Percentiles rank a stretch among this genome's conserved stretches.
phyloP scores from a whole-genome alignment of 1,140 invertebrate species.

The Vanessa atalanta region DNA sequence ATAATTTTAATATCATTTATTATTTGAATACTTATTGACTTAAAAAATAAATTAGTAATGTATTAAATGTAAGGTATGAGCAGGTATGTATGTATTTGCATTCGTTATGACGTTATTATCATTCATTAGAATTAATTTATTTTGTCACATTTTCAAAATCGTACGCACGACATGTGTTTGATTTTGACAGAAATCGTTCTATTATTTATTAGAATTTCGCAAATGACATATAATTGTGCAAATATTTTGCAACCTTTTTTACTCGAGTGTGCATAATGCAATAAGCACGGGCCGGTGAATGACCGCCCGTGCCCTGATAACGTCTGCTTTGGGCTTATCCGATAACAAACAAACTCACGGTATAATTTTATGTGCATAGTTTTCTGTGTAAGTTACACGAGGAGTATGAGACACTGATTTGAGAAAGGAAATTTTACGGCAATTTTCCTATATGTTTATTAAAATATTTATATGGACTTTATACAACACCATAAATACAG shows the following conservation, averaged over 20 bases:
- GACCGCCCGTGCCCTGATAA: slow-evolving; percentile 56
- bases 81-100: too few relatives aligned
- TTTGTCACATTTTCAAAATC: too few relatives aligned
- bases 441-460: too few relatives aligned
- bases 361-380: background rate
- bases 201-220: background rate
- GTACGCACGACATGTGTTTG: background rate
- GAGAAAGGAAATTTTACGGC: background rate
- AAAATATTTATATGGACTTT: background rate
- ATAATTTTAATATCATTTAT: too few relatives aligned
- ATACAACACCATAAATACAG: background rate
- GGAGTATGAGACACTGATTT: background rate
- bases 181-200: background rate
- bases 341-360: slow-evolving; percentile 42
- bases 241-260: background rate
- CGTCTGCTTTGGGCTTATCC: slow-evolving; percentile 43
- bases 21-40: too few relatives aligned
- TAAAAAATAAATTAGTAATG: too few relatives aligned
- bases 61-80: too few relatives aligned
- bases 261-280: slow-evolving; percentile 2
- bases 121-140: too few relatives aligned
- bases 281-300: slow-evolving; percentile 32
- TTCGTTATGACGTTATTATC: too few relatives aligned
- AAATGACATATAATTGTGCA: background rate
- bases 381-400: background rate